Base-by-base conservation (phyloP, 1,140 invertebrate genomes). In the Batillaria attramentaria region DNA sequence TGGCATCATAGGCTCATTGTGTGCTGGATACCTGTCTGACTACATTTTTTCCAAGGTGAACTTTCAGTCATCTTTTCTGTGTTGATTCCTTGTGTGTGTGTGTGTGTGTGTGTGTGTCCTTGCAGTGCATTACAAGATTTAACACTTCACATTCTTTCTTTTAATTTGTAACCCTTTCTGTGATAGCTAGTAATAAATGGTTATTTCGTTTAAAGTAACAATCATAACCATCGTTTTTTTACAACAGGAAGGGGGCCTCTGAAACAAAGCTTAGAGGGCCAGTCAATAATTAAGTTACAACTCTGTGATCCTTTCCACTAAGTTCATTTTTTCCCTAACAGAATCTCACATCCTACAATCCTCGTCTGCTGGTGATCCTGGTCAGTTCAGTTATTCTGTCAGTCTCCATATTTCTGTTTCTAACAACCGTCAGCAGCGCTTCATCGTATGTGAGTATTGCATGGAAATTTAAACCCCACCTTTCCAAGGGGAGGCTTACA, bases 1-100 rank as follows among this genome's bases (percentile, higher is more conserved):
- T 35, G 92, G 92, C 0, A 91, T 92, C 79, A 81, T 92, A 42
- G 92, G 92, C 31, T 91, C 91, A 39, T 85, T 92, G 69, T n/a
- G 88, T 1, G 89, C 92, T 10, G 92, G 92, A 20, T 91, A 90
- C 73, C 54, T 91, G 1, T 92, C 92, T 24, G 92, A 92, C 83
- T 84, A 84, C 43, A 74, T 90, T 18, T 79, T 91, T 5, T 84
- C 82, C 50, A 89, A 88, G 84, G 88, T 91, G 79, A 84, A 73
- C 57, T 39, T 8, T 16, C 16, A 39, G n/a, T n/a, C n/a, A n/a
- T n/a, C n/a, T n/a, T n/a, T n/a, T n/a, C n/a, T n/a, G n/a, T n/a
- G n/a, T n/a, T n/a, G n/a, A n/a, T n/a, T n/a, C n/a, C n/a, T n/a
- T n/a, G 81, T 43, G 33, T 68, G 31, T 46, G 33, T 42, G 5